A percentile compares a stretch with the other conserved stretches of the same genome.
Conservation (phyloP, 2,888 invertebrate species). For the Acanthopleura granulata region DNA sequence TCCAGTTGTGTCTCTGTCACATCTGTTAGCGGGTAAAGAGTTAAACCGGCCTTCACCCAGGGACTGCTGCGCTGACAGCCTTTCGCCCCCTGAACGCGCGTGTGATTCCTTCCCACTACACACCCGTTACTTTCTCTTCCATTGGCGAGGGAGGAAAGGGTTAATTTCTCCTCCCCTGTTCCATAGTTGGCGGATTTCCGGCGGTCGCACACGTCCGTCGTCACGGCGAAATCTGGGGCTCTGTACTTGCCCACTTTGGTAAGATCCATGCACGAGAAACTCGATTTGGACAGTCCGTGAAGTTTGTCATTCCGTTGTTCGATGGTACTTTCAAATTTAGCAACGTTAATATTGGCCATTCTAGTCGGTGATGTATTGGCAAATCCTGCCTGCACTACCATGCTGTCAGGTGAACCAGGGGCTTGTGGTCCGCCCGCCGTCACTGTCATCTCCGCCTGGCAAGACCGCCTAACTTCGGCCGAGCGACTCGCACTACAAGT, state of each 20-base stretch:
- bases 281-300: not conserved
- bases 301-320: not conserved
- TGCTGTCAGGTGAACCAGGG: not conserved
- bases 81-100: not conserved
- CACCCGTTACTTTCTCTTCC: not conserved
- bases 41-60: slow-evolving; percentile 11
- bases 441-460: not conserved
- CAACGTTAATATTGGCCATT: not conserved
- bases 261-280: slow-evolving; percentile 15
- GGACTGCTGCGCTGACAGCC: not conserved
- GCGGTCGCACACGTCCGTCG: not conserved
- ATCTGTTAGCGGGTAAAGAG: slow-evolving; percentile 8
- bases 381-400: not conserved
- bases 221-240: not conserved
- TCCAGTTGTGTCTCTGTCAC: not conserved
- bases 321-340: not conserved
- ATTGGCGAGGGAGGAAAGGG: not conserved
- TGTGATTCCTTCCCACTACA: not conserved
- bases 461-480: not conserved
- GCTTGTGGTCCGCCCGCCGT: not conserved
- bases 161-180: not conserved
- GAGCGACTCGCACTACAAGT: no score
- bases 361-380: not conserved
- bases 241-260: not conserved
- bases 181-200: no score